Evolutionary conservation across 2,113 vertebrate species (phyloP).

Genomic region (Neopipo cinnamomea): DNA sequence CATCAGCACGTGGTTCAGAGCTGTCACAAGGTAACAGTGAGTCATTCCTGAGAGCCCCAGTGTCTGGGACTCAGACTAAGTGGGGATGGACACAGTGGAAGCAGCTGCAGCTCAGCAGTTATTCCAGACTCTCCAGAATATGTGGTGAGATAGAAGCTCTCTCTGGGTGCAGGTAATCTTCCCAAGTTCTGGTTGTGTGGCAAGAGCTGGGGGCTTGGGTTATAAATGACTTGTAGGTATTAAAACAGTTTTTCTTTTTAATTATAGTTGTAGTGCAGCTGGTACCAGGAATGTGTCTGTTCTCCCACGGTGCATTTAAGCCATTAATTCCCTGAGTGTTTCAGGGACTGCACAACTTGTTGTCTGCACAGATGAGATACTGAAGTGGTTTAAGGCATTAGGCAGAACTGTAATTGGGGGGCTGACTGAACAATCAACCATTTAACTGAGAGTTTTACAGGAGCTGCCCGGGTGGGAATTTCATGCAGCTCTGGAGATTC

Average conservation of each 20-base stretch:
- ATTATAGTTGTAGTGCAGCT: rapidly evolving
- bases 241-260: not conserved
- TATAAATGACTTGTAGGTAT: not conserved
- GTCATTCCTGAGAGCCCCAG: not conserved
- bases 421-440: not conserved
- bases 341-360: not conserved
- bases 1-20: not conserved
- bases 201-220: not conserved
- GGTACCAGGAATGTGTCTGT: not conserved
- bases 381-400: not conserved
- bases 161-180: not conserved
- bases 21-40: not conserved
- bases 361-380: not conserved
- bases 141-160: not conserved
- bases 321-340: not conserved
- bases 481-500: not conserved
- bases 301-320: not conserved
- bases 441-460: not conserved
- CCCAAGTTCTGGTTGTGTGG: not conserved
- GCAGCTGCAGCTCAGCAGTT: not conserved
- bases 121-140: not conserved
- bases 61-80: not conserved
- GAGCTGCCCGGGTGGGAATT: not conserved
- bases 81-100: not conserved
- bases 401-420: not conserved